phyloP scores from a whole-genome alignment of 1,140 invertebrate genomes.

The Heterodera carotae region DNA sequence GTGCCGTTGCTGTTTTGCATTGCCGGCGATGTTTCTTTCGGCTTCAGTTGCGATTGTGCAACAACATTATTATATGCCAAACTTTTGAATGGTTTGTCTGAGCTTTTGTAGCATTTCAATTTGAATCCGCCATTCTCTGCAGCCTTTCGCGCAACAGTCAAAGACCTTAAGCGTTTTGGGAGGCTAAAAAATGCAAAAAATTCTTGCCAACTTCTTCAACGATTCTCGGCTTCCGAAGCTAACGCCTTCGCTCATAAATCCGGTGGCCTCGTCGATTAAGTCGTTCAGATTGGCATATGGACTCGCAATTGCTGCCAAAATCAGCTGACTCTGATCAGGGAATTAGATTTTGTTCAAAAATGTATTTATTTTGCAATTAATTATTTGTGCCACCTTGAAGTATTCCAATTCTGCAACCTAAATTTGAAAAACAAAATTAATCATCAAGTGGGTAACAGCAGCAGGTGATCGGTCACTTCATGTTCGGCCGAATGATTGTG shows the following conservation, averaged over 20 bases:
- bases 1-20: slow-evolving; percentile 18
- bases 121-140: slow-evolving; percentile 57
- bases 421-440: background rate
- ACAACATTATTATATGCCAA: slow-evolving; percentile 10
- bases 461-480: slow-evolving; percentile 23
- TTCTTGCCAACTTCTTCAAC: slow-evolving; percentile 47
- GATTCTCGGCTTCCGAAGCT: slow-evolving; percentile 47
- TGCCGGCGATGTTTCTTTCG: background rate
- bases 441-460: background rate
- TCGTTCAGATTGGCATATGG: slow-evolving; percentile 50
- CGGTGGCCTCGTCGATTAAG: slow-evolving; percentile 49
- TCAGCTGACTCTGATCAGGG: slow-evolving; percentile 50
- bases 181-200: background rate
- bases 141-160: slow-evolving; percentile 52
- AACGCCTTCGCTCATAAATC: slow-evolving; percentile 45
- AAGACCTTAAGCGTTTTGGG: slow-evolving; percentile 24
- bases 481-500: slow-evolving; percentile 56
- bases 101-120: slow-evolving; percentile 55
- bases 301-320: slow-evolving; percentile 51
- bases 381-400: slow-evolving; percentile 51
- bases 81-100: slow-evolving; percentile 28
- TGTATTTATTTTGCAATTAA: background rate
- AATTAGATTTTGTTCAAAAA: slow-evolving; percentile 3
- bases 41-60: slow-evolving; percentile 18
- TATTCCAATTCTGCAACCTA: slow-evolving; percentile 52